These are phyloP conservation scores for Hemistola chrysoprasaria DNA, from an alignment of 2,888 invertebrate genomes.

Conservation along the genomic window DNA sequence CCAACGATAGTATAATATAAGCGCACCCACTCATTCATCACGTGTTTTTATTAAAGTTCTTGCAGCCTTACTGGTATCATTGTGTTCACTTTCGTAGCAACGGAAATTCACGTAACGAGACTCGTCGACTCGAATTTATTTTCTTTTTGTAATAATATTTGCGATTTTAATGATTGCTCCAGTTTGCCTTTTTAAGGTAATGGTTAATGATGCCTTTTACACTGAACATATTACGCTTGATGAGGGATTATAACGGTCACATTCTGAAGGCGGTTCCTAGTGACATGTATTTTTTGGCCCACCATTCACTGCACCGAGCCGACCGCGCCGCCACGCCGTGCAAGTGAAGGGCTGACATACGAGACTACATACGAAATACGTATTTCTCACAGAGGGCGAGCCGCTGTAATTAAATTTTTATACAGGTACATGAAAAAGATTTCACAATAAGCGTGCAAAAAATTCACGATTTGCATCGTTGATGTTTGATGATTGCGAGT, in stretches of 20 bases:
- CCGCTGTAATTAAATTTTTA: conserved; percentile 63
- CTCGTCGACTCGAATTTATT: conserved; percentile 63
- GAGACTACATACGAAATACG: conserved; percentile 55
- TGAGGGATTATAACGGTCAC: conserved; percentile 76
- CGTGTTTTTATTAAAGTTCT: conserved; percentile 69
- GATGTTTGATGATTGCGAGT: conserved; percentile 45
- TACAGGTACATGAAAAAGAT: conserved; percentile 47
- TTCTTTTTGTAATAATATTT: conserved; percentile 74
- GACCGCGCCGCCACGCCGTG: conserved; percentile 36
- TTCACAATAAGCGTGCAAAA: conserved; percentile 47
- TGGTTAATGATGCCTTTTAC: conserved; percentile 79
- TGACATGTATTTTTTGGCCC: conserved; percentile 50
- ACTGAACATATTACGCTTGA: conserved; percentile 68
- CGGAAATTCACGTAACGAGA: conserved; percentile 77
- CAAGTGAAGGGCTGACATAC: conserved; percentile 76
- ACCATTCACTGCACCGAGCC: too few relatives aligned
- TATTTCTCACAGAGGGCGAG: conserved; percentile 66
- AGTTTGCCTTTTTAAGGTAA: conserved; percentile 77
- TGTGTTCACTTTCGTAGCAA: conserved; percentile 78
- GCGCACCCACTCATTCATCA: conserved; percentile 64
- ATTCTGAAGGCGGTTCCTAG: conserved; percentile 55
- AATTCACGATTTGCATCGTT: conserved; percentile 59
- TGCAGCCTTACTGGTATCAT: conserved; percentile 69
- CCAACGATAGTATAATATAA: conserved; percentile 53
- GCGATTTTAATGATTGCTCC: conserved; percentile 77